phyloP scores from a whole-genome alignment of 2,888 invertebrate species.

The Drosophila meridionalis region DNA sequence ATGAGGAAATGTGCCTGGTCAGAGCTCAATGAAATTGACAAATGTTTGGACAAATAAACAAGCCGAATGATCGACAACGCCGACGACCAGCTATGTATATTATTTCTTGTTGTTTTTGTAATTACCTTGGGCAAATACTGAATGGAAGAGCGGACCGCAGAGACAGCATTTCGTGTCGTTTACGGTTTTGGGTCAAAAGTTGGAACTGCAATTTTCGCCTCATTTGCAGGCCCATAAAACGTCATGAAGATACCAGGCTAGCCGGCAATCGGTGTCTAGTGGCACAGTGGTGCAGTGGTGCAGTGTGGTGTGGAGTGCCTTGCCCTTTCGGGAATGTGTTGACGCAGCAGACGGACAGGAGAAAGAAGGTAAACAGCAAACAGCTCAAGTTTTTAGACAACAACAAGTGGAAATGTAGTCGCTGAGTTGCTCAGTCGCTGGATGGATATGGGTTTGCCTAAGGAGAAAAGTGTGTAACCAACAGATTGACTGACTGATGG shows the following conservation, averaged over 20 bases:
- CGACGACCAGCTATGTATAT: conserved; percentile 18
- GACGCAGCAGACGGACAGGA: conserved; percentile 46
- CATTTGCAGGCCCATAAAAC: conserved; percentile 58
- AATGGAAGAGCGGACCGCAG: conserved; percentile 7
- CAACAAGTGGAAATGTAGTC: conserved; percentile 72
- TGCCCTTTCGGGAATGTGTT: conserved; percentile 75
- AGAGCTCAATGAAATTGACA: conserved; percentile 80
- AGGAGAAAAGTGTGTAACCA: conserved; percentile 70
- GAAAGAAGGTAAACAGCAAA: conserved; percentile 68
- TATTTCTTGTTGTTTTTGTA: conserved; percentile 64
- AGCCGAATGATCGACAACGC: conserved; percentile 63
- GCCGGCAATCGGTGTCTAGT: conserved; percentile 7
- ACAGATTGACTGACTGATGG: conserved; percentile 72
- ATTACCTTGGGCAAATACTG: conserved; percentile 75
- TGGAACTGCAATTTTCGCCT: conserved; percentile 70
- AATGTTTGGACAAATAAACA: conserved; percentile 79
- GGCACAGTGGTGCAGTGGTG: conserved; percentile 10
- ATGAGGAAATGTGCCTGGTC: conserved; percentile 71
- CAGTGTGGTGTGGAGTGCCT: conserved; percentile 60
- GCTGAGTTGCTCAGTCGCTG: conserved; percentile 31
- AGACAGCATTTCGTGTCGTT: conserved; percentile 46
- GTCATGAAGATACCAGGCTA: conserved; percentile 19
- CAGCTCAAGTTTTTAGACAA: conserved; percentile 61
- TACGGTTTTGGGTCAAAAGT: conserved; percentile 74
- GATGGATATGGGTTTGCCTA: conserved; percentile 47